phyloP scores from a whole-genome alignment of 92 coral and sea anemone species.

The Epizoanthus ramosus region DNA sequence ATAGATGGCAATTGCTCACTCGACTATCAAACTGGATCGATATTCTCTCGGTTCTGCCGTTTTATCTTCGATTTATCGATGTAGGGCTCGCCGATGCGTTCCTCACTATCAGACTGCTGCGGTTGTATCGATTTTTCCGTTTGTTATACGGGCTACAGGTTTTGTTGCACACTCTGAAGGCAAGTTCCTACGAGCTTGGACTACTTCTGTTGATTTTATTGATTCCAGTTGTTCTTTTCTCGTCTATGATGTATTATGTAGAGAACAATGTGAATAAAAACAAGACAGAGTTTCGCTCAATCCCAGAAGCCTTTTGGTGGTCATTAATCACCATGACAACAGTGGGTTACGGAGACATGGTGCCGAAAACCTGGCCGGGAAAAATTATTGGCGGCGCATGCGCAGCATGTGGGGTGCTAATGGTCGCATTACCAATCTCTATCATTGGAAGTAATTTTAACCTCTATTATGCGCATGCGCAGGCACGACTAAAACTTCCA shows the following conservation, averaged over 20 bases:
- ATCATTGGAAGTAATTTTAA: constrained; percentile 89
- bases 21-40: constrained; percentile 90
- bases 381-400: constrained; percentile 84
- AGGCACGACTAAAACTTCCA: constrained; percentile 84
- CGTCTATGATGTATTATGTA: constrained; percentile 83
- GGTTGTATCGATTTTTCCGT: constrained; percentile 89
- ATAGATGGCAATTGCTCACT: constrained; percentile 65
- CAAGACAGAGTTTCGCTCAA: constrained; percentile 84
- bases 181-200: constrained; percentile 95
- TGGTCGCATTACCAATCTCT: constrained; percentile 89
- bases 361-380: constrained; percentile 76
- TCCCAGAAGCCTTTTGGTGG: constrained; percentile 93
- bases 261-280: constrained; percentile 57
- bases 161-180: constrained; percentile 87
- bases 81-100: constrained; percentile 70
- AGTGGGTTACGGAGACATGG: constrained; percentile 90
- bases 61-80: constrained; percentile 73
- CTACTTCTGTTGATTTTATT: constrained; percentile 77
- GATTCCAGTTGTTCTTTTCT: constrained; percentile 87
- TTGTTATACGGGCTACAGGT: constrained; percentile 93
- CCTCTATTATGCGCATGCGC: constrained; percentile 87
- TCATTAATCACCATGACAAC: constrained; percentile 92
- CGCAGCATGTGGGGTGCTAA: constrained; percentile 82
- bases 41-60: constrained; percentile 84
- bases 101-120: constrained; percentile 78